Percentiles rank a stretch among this genome's conserved stretches.
These are phyloP conservation scores for Arenaria interpres DNA, from an alignment of 2,113 vertebrate species.

Conservation along the genomic window DNA sequence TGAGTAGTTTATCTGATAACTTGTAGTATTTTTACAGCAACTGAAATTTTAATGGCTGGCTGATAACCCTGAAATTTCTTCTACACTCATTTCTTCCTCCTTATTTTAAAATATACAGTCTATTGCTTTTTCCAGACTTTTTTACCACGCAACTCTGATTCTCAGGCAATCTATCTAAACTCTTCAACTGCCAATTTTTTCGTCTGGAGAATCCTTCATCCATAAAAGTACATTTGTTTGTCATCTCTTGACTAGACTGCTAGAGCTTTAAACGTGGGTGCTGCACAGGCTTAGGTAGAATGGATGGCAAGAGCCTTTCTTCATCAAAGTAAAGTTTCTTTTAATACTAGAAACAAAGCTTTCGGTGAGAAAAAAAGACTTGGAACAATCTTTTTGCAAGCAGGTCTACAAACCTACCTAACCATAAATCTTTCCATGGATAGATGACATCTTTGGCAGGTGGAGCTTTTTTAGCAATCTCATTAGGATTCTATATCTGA, in stretches of 20 bases:
- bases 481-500: conserved; percentile 7
- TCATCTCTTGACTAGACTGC: neutral
- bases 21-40: neutral
- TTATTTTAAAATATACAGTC: neutral
- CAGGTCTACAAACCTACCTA: neutral
- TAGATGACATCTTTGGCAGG: conserved; percentile 1
- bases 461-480: neutral
- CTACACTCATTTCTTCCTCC: neutral
- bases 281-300: neutral
- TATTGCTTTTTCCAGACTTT: neutral
- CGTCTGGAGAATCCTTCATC: neutral
- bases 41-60: neutral
- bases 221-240: neutral
- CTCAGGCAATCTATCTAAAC: neutral
- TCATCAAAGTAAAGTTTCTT: neutral
- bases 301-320: neutral
- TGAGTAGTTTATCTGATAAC: neutral
- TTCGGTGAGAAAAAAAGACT: neutral
- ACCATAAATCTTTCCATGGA: neutral
- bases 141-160: neutral
- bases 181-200: neutral
- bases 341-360: neutral
- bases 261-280: neutral
- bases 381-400: neutral
- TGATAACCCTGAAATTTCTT: neutral